Conservation (phyloP, 2,113 vertebrate species). For the Ageneiosus marmoratus region DNA sequence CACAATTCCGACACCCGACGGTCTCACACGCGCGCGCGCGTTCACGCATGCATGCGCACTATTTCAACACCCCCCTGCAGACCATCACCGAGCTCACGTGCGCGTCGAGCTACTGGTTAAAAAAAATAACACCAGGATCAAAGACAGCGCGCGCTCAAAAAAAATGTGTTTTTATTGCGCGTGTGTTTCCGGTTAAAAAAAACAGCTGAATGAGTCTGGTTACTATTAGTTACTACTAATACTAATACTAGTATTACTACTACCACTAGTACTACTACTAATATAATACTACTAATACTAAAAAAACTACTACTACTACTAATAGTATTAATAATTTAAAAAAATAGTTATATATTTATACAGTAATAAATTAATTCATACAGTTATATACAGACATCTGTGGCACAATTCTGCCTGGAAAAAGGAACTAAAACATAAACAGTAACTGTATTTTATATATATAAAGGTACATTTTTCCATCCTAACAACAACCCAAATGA, state of each 20-base stretch:
- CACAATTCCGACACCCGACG: neutral
- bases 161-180: neutral
- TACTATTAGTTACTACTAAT: neutral
- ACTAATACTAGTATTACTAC: neutral
- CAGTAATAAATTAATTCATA: too few species aligned
- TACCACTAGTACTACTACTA: neutral
- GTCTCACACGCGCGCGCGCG: neutral
- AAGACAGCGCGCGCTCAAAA: neutral
- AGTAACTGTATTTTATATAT: too few species aligned
- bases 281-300: neutral
- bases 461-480: too few species aligned
- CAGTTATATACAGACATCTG: neutral
- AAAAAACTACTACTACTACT: too few species aligned
- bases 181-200: conserved; percentile 66
- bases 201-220: conserved; percentile 77
- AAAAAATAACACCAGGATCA: neutral
- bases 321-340: too few species aligned
- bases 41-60: neutral
- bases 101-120: neutral
- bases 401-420: too few species aligned
- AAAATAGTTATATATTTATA: too few species aligned
- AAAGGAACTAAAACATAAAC: too few species aligned
- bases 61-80: neutral
- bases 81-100: neutral
- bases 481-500: too few species aligned